These are phyloP conservation scores for Anguilla obscura DNA, from an alignment of 2,797 vertebrate genomes.

Conservation along the genomic window DNA sequence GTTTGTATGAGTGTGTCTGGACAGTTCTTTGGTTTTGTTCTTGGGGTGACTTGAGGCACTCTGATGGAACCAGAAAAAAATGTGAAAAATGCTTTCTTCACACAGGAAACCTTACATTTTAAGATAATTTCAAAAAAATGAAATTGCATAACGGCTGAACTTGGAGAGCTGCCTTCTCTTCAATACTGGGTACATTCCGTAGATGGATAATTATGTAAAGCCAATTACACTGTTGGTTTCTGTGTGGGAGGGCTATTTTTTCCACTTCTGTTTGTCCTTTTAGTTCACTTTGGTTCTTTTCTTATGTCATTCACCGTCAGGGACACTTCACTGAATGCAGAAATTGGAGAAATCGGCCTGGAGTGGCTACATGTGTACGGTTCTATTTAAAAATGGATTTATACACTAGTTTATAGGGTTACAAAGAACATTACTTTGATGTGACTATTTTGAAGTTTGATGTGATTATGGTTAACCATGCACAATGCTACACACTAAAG, in stretches of 20 bases:
- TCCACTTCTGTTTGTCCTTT: background rate
- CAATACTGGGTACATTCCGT: background rate
- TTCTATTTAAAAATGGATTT: background rate
- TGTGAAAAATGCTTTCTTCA: background rate
- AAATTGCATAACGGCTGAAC: background rate
- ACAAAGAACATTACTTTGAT: background rate
- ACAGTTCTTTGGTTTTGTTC: background rate
- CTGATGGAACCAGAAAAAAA: no score
- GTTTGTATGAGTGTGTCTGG: background rate
- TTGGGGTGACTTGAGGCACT: background rate
- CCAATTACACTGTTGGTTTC: background rate
- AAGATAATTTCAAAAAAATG: constrained; percentile 5
- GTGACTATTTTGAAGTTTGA: background rate
- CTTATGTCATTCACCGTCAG: background rate
- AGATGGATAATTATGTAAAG: background rate
- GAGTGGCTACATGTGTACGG: background rate
- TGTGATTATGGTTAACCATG: background rate
- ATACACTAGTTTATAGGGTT: background rate
- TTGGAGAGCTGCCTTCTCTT: background rate
- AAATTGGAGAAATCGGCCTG: background rate
- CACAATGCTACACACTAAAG: background rate
- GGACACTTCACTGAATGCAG: background rate
- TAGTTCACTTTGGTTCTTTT: background rate
- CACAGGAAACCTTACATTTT: background rate
- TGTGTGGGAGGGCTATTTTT: background rate